Conservation (phyloP, 1,140 invertebrate species). For the Atta colombica region DNA sequence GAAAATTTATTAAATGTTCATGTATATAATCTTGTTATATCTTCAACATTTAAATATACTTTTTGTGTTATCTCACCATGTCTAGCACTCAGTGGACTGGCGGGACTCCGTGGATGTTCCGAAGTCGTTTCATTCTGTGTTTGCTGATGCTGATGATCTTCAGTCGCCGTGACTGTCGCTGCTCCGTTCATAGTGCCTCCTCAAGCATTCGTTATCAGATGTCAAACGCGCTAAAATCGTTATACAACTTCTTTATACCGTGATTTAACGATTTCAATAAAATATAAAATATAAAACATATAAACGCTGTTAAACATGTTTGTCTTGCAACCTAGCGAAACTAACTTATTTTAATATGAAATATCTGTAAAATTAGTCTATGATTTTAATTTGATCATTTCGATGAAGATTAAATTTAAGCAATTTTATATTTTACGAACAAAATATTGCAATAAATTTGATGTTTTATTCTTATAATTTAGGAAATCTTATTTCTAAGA, state of each 20-base stretch:
- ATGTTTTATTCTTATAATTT: background rate
- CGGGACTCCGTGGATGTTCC: slow-evolving; percentile 83
- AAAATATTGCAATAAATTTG: background rate
- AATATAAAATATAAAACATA: background rate
- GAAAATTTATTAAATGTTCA: background rate
- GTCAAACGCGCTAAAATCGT: slow-evolving; percentile 14
- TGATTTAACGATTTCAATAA: background rate
- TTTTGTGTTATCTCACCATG: slow-evolving; percentile 78
- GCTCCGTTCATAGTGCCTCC: slow-evolving; percentile 83
- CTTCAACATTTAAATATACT: background rate
- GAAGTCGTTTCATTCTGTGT: slow-evolving; percentile 81
- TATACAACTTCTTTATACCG: background rate
- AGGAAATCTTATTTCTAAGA: background rate
- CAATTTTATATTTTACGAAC: background rate
- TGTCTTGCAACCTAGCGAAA: background rate
- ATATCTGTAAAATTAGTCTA: background rate
- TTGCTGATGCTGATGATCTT: slow-evolving; percentile 82
- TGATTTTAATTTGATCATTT: background rate
- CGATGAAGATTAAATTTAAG: background rate
- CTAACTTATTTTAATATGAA: background rate
- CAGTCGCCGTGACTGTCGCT: slow-evolving; percentile 78
- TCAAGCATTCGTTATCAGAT: slow-evolving; percentile 46
- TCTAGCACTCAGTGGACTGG: slow-evolving; percentile 84
- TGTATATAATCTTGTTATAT: background rate
- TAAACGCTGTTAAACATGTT: background rate